A percentile compares a stretch with the other conserved stretches of the same genome.
These are phyloP conservation scores for Drosophila nasuta DNA, from an alignment of 1,140 invertebrate species.

Conservation along the genomic window DNA sequence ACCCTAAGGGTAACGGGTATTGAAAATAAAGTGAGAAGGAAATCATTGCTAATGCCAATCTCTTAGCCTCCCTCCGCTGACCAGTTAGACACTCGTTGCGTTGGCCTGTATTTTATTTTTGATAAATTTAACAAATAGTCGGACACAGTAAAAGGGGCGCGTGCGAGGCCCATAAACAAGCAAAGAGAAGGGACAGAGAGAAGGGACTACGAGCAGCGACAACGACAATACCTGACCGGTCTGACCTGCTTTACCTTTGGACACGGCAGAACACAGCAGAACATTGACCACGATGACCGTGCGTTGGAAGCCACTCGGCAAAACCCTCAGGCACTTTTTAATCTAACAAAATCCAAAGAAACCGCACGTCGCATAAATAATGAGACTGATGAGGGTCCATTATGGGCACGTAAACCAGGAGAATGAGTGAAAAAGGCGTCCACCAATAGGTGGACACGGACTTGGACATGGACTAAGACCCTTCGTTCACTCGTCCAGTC, in stretches of 20 bases:
- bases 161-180: conserved; percentile 73
- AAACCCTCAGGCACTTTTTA: conserved; percentile 83
- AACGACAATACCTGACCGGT: conserved; percentile 77
- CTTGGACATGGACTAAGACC: not conserved
- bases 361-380: conserved; percentile 83
- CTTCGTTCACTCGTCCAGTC: not conserved
- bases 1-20: no score
- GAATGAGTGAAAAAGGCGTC: conserved; percentile 22
- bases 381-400: conserved; percentile 83
- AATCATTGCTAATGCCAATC: conserved; percentile 81
- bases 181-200: conserved; percentile 4
- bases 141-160: conserved; percentile 72
- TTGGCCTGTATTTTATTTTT: conserved; percentile 59
- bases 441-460: conserved; percentile 7
- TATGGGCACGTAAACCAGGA: conserved; percentile 73
- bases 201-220: conserved; percentile 25
- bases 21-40: not conserved
- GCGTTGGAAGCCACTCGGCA: conserved; percentile 68
- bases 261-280: conserved; percentile 16
- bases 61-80: conserved; percentile 49
- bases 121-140: conserved; percentile 81
- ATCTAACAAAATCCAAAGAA: conserved; percentile 84
- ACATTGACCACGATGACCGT: conserved; percentile 69
- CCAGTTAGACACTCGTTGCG: conserved; percentile 12
- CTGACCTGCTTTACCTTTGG: conserved; percentile 75